A percentile compares a stretch with the other conserved stretches of the same genome.
phyloP scores from a whole-genome alignment of 2,888 invertebrate genomes.

The Eristalis arbustorum region DNA sequence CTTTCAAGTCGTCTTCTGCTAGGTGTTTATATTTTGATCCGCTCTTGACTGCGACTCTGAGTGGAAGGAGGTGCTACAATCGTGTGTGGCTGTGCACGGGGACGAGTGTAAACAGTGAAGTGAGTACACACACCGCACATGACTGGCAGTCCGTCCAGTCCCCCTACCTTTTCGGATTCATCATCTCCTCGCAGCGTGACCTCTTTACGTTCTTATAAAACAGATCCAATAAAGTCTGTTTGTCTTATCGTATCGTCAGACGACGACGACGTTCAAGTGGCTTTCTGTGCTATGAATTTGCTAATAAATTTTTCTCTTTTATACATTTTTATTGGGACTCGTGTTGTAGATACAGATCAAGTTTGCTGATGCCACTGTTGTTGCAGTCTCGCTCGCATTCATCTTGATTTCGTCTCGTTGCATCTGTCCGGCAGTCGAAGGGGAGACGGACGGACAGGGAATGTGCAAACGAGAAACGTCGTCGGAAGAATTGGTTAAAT shows the following conservation, averaged over 20 bases:
- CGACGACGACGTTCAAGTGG: conserved; percentile 30
- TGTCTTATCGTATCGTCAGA: conserved; percentile 48
- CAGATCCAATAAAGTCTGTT: conserved; percentile 52
- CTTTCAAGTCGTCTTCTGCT: conserved; percentile 19
- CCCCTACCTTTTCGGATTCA: background rate
- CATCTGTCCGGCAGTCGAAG: background rate
- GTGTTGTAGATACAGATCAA: background rate
- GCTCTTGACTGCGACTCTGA: conserved; percentile 33
- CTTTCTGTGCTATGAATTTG: conserved; percentile 57
- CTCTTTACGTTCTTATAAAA: conserved; percentile 53
- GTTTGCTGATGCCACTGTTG: background rate
- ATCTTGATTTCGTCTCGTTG: background rate
- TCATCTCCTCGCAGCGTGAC: conserved; percentile 51
- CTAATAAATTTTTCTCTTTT: conserved; percentile 65
- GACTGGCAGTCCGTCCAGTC: background rate
- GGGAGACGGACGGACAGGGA: background rate
- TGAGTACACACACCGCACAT: background rate
- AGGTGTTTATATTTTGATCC: conserved; percentile 25
- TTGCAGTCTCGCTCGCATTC: background rate
- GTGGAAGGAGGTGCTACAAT: background rate
- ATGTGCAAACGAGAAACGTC: conserved; percentile 39
- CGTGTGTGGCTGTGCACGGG: background rate
- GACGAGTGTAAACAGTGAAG: background rate
- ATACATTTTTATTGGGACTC: conserved; percentile 47
- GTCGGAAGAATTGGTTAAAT: conserved; percentile 61